A percentile compares a stretch with the other conserved stretches of the same genome.
phyloP scores from a whole-genome alignment of 1,140 invertebrate genomes.

The Aphaenogaster floridana region DNA sequence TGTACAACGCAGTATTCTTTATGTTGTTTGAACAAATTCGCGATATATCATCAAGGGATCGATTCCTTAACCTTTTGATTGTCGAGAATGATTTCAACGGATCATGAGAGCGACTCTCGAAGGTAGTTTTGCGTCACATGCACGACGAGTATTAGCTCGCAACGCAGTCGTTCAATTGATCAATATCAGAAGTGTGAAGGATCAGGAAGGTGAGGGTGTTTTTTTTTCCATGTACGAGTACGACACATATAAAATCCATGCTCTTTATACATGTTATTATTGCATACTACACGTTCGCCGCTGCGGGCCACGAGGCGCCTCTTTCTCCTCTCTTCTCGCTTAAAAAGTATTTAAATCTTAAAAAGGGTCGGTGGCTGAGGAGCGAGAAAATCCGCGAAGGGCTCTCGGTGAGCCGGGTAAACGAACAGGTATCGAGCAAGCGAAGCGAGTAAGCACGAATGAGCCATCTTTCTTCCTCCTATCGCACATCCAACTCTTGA shows the following conservation, averaged over 20 bases:
- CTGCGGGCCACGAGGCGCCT: conserved; percentile 55
- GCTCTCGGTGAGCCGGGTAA: conserved; percentile 9
- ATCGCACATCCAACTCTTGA: background rate
- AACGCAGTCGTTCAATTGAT: conserved; percentile 39
- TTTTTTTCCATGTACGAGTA: conserved; percentile 58
- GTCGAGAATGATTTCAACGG: conserved; percentile 55
- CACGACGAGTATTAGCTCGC: conserved; percentile 27
- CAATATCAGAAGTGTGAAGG: conserved; percentile 35
- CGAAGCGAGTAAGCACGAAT: conserved; percentile 30
- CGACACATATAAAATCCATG: conserved; percentile 77
- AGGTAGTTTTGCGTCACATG: background rate
- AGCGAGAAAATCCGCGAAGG: conserved; percentile 37
- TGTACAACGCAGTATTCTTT: too few relatives aligned
- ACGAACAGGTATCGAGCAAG: conserved; percentile 36
- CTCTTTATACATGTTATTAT: conserved; percentile 79
- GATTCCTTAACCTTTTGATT: conserved; percentile 59
- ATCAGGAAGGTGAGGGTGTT: conserved; percentile 14
- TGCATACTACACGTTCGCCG: conserved; percentile 80
- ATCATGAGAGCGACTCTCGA: conserved; percentile 51
- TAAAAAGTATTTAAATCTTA: conserved; percentile 57
- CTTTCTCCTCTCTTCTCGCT: conserved; percentile 58
- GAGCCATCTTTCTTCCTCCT: conserved; percentile 22
- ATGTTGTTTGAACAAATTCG: background rate
- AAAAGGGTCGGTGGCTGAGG: conserved; percentile 57
- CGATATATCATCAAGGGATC: background rate